These are phyloP conservation scores for Caenorhabditis japonica DNA, from an alignment of 2,888 invertebrate genomes.

Conservation along the genomic window DNA sequence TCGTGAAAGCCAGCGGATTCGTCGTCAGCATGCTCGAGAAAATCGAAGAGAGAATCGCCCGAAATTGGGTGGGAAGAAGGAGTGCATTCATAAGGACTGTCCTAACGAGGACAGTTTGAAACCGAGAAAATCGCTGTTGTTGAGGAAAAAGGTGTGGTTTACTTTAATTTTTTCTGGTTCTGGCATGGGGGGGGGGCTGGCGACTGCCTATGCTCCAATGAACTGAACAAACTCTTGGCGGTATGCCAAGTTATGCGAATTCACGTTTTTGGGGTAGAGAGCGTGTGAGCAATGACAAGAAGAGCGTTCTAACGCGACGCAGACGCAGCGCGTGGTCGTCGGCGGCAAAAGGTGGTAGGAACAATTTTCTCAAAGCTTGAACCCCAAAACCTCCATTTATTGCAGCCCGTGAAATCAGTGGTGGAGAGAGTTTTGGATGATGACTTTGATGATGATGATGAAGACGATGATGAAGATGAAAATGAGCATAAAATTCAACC, in stretches of 20 bases:
- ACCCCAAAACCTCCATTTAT: too few relatives aligned
- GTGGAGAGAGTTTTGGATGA: conserved; percentile 26
- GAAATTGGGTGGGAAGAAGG: conserved; percentile 6
- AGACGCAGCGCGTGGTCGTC: too few relatives aligned
- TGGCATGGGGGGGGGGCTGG: too few relatives aligned
- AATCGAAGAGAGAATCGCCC: conserved; percentile 24
- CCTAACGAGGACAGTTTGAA: conserved; percentile 31
- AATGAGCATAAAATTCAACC: conserved; percentile 25
- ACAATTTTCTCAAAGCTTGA: neutral
- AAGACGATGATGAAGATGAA: conserved; percentile 58
- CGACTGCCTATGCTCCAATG: too few relatives aligned
- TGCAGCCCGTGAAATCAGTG: conserved; percentile 19
- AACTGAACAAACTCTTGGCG: too few relatives aligned
- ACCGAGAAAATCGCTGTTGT: conserved; percentile 38
- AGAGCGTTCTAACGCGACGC: too few relatives aligned
- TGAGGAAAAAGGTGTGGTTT: conserved; percentile 39
- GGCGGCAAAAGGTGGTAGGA: too few relatives aligned
- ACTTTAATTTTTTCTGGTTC: neutral
- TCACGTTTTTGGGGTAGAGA: too few relatives aligned
- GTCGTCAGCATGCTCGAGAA: conserved; percentile 34
- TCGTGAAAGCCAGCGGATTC: conserved; percentile 33
- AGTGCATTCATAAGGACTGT: conserved; percentile 45
- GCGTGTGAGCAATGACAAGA: too few relatives aligned
- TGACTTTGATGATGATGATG: conserved; percentile 47
- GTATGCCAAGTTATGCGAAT: too few relatives aligned